phyloP scores from a whole-genome alignment of 2,797 vertebrate genomes.

The Florisuga fusca region DNA sequence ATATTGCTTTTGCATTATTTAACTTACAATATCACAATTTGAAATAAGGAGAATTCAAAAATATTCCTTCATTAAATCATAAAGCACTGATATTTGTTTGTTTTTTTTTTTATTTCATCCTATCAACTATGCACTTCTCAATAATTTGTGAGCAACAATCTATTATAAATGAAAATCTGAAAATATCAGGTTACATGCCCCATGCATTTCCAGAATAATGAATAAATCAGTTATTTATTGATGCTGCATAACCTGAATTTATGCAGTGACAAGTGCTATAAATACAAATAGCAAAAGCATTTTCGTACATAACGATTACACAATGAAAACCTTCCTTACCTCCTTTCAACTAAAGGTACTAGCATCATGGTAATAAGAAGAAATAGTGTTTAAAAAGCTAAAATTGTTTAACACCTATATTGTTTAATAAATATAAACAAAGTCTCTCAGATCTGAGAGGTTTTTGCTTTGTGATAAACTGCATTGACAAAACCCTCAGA shows the following conservation, averaged over 20 bases:
- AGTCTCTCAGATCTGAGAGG: not conserved
- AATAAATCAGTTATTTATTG: not conserved
- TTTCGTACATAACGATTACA: not conserved
- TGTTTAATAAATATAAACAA: not conserved
- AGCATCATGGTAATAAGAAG: not conserved
- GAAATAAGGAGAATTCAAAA: not conserved
- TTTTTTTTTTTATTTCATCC: not conserved
- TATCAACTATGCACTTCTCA: not conserved
- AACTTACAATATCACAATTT: not conserved
- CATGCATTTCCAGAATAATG: not conserved
- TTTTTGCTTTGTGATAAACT: not conserved
- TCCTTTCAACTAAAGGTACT: not conserved
- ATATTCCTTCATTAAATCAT: not conserved
- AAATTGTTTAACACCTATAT: not conserved
- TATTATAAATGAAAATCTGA: not conserved
- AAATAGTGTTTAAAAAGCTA: not conserved
- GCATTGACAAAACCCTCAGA: accelerated
- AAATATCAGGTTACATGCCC: not conserved
- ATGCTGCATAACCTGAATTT: not conserved
- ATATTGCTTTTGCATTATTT: not conserved
- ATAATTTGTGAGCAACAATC: not conserved
- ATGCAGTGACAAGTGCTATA: not conserved
- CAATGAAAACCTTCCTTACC: not conserved
- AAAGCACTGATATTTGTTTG: accelerated
- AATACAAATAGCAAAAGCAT: not conserved